A percentile compares a stretch with the other conserved stretches of the same genome.
phyloP scores from a whole-genome alignment of 2,113 vertebrate species.

The Regulus satrapa region DNA sequence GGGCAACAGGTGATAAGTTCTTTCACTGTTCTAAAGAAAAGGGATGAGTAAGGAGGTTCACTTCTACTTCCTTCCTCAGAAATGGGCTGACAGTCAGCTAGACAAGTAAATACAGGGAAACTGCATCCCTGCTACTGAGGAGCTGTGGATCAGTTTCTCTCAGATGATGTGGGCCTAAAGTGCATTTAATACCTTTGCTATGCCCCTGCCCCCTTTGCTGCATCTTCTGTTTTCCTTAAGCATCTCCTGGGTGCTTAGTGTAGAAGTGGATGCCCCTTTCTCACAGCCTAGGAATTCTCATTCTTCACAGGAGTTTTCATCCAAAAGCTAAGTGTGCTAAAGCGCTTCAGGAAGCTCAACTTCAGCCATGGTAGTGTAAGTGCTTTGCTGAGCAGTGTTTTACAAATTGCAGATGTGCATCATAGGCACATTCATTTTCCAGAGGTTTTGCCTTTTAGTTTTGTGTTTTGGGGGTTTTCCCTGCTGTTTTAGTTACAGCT shows the following conservation, averaged over 20 bases:
- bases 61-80: neutral
- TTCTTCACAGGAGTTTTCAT: neutral
- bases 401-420: neutral
- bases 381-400: neutral
- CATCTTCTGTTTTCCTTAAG: neutral
- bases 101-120: neutral
- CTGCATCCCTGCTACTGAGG: neutral
- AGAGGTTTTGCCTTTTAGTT: neutral
- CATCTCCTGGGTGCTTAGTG: neutral
- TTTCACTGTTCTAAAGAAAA: neutral
- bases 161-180: neutral
- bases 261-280: neutral
- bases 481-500: neutral
- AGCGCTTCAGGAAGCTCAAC: neutral
- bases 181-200: neutral
- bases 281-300: neutral
- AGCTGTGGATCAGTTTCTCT: neutral
- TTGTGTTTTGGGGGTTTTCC: neutral
- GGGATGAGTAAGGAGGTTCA: neutral
- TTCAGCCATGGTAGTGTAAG: neutral
- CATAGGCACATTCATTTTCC: neutral
- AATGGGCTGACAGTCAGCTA: neutral
- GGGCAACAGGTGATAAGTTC: neutral
- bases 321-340: neutral
- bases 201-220: neutral